phyloP scores from a whole-genome alignment of 2,888 invertebrate genomes.

The Nymphalis polychloros region DNA sequence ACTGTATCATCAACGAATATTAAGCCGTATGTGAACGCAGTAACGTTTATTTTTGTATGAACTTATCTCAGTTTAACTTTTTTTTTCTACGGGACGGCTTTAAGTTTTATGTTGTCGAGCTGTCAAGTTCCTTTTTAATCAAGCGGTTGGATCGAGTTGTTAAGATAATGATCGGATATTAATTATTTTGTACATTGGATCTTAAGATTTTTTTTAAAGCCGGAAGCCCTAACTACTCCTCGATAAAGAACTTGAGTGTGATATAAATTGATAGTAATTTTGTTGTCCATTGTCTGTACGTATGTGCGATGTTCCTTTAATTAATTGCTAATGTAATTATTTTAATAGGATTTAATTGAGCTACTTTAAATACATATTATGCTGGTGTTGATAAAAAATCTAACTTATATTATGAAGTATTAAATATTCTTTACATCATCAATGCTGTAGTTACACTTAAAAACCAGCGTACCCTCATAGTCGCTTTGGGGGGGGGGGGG shows the following conservation, averaged over 20 bases:
- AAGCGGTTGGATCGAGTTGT: slow-evolving; percentile 35
- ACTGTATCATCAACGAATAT: background rate
- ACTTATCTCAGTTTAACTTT: slow-evolving; percentile 1
- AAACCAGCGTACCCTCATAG: too few species aligned
- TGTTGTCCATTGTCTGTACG: slow-evolving; percentile 16
- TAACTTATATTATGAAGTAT: too few species aligned
- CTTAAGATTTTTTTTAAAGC: slow-evolving; percentile 24
- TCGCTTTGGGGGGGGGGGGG: too few species aligned
- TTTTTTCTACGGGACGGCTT: slow-evolving; percentile 23
- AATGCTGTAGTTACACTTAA: too few species aligned
- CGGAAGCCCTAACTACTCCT: slow-evolving; percentile 32
- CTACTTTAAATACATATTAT: background rate
- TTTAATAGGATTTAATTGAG: background rate
- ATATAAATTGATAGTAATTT: slow-evolving; percentile 21
- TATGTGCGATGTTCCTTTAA: background rate
- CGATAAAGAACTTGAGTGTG: slow-evolving; percentile 16
- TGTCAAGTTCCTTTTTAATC: slow-evolving; percentile 35
- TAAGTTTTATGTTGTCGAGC: slow-evolving; percentile 34
- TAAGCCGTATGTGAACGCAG: background rate
- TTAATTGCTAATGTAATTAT: slow-evolving; percentile 3
- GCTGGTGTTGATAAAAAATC: too few species aligned
- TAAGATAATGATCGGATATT: slow-evolving; percentile 39
- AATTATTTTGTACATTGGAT: slow-evolving; percentile 34
- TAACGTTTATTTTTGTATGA: slow-evolving; percentile 13
- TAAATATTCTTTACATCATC: too few species aligned